Base-by-base conservation (phyloP, 2,888 invertebrate species). In the Teinopalpus imperialis region DNA sequence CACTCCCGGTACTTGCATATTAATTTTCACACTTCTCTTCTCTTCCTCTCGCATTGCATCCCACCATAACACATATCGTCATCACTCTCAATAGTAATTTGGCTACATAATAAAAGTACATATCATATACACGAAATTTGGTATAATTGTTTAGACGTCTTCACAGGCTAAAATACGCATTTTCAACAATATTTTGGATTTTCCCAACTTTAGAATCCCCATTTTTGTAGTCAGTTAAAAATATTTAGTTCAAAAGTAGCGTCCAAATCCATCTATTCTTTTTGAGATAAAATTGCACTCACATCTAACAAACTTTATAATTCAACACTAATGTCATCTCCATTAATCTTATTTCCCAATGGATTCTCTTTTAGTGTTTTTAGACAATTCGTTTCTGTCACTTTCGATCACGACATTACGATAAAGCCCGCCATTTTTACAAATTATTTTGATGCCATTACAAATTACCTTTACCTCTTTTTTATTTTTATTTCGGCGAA, bases 321-420 rank as follows among this genome's bases (percentile, higher is more conserved):
- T 5, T 27, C 13, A 12, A 5, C 12, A 9, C 27, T 27, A 43
- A 43, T 32, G 41, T 10, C 18, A 10, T 14, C 14, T 3, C 9
- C 10, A 43, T 43, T 13, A 43, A 43, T 43, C 20, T 35, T 43
- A 12, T 43, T 34, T 43, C 43, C 20, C 43, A 43, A 43, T 29
- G 16, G 16, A 37, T 18, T 32, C 26, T 16, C 27, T 27, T 20
- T 35, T 21, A 29, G 13, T 13, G 34, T 32, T 8, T 20, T 30
- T 13, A 2, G 32, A 27, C 29, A 43, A 43, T 43, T 43, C 27
- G 14, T 43, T 21, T 14, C 14, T 35, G 43, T 43, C 43, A 35
- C 34, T 27, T 35, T 35, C 35, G 29, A 43, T 43, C 43, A 43
- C 43, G 43, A 43, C 34, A 43, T 14, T 1, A 10, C 10, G 43